Evolutionary conservation across 1,140 invertebrate genomes (phyloP), one percentile per base, ranked within the genome.

Genomic region (Meloidogyne floridensis): DNA sequence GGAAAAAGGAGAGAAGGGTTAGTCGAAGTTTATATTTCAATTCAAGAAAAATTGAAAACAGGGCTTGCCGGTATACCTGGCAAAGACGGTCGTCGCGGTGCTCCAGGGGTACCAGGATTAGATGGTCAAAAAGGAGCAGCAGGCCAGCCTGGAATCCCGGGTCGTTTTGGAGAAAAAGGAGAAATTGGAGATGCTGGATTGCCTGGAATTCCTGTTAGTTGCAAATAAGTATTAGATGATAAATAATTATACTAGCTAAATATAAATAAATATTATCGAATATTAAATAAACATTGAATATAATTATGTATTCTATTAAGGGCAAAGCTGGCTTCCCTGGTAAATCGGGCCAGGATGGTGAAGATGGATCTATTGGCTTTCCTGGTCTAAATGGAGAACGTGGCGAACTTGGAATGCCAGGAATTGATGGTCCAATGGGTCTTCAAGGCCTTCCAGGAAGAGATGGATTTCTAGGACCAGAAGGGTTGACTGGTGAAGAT

Each of bases 41-140:
- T 71, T 20, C 18, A 6, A 6, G 70, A 42, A 74, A 47, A 18
- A 11, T 9, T 82, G 13, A 42, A 75, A 18, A 51, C 59, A 75
- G 85, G 85, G 13, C 69, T 86, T 42, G n/a, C 72, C 65, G 86
- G 86, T 2, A 80, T 86, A 42, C 86, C 84, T 4, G 85, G 85
- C 7, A 83, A 80, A 53, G 69, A 83, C 42, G 83, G 83, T 10
- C 75, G 83, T 8, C 75, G 59, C 42, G 83, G 83, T 69, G 53
- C 18, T n/a, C 75, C 75, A 15, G 83, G 83, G 51, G n/a, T 20
- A 15, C 73, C 81, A 70, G 86, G 86, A 6, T 42, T 74, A 71
- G 56, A 73, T 18, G 83, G 83, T 20, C 75, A 65, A 13, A 54
- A 47, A 70, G 81, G 81, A 10, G 51, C 51, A 13, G 43, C 10